A percentile compares a stretch with the other conserved stretches of the same genome.
phyloP scores from a whole-genome alignment of 2,113 vertebrate genomes.

The Cryptoleucopteryx plumbea region DNA sequence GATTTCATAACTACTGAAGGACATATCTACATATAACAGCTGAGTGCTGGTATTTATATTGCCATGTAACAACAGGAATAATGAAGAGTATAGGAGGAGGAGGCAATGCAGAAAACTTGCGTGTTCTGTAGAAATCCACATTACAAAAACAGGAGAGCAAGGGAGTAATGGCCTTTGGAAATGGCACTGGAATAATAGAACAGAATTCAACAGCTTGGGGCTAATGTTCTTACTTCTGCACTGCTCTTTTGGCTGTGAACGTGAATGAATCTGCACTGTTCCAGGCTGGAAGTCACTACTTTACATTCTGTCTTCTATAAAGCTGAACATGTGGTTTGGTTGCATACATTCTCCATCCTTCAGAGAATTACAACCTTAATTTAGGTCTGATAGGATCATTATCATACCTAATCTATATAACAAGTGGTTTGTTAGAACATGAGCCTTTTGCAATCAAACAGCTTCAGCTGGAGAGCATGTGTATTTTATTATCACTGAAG shows the following conservation, averaged over 20 bases:
- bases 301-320: not conserved
- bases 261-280: not conserved
- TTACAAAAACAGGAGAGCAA: not conserved
- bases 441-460: not conserved
- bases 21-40: not conserved
- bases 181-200: not conserved
- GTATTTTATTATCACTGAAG: not conserved
- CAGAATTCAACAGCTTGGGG: not conserved
- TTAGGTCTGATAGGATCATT: not conserved
- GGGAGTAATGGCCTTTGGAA: not conserved
- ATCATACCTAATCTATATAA: not conserved
- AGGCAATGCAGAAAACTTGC: not conserved
- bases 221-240: not conserved
- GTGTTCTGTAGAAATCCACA: rapidly evolving
- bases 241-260: not conserved
- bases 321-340: not conserved
- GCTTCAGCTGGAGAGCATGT: not conserved
- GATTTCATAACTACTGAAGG: not conserved
- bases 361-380: not conserved
- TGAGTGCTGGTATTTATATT: not conserved
- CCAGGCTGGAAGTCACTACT: not conserved
- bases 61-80: not conserved
- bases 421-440: not conserved
- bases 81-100: not conserved
- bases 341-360: not conserved